These are phyloP conservation scores for Torymus texanus DNA, from an alignment of 2,888 invertebrate species.

Conservation along the genomic window DNA sequence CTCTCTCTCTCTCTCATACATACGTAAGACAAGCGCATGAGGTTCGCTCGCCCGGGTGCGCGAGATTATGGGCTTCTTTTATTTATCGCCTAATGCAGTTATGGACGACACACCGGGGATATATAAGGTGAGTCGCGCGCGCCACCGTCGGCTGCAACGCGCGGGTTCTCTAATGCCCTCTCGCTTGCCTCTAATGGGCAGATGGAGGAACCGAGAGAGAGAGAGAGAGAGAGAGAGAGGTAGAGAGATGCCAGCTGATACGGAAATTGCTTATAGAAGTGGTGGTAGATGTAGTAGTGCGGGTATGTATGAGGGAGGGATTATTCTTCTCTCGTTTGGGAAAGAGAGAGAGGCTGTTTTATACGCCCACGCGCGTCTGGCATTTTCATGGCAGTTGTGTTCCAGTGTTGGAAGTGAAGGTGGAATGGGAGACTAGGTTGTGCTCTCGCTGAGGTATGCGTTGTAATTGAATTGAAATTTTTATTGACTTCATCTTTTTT, in stretches of 20 bases:
- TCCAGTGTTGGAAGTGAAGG: too few species aligned
- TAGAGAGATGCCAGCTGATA: conserved; percentile 12
- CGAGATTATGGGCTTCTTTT: conserved; percentile 69
- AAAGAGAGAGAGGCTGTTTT: too few species aligned
- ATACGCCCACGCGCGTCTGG: too few species aligned
- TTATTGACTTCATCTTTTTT: too few species aligned
- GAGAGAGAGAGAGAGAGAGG: background rate
- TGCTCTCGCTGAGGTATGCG: too few species aligned
- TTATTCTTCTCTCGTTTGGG: conserved; percentile 34
- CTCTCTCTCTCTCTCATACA: conserved; percentile 15
- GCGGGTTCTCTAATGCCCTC: conserved; percentile 38
- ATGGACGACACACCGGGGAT: conserved; percentile 67
- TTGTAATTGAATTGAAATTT: too few species aligned
- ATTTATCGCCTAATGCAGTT: conserved; percentile 68
- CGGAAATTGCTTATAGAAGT: conserved; percentile 22
- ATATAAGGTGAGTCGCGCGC: conserved; percentile 34
- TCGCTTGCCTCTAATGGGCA: conserved; percentile 43
- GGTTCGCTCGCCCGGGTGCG: too few species aligned
- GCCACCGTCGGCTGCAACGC: background rate
- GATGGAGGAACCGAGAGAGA: background rate
- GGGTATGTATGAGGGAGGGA: background rate
- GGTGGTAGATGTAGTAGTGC: background rate
- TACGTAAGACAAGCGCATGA: conserved; percentile 34
- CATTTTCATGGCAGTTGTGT: too few species aligned
- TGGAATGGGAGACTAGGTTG: too few species aligned